Base-by-base conservation (phyloP, 2,797 vertebrate species). In the Cichlasoma orientale region DNA sequence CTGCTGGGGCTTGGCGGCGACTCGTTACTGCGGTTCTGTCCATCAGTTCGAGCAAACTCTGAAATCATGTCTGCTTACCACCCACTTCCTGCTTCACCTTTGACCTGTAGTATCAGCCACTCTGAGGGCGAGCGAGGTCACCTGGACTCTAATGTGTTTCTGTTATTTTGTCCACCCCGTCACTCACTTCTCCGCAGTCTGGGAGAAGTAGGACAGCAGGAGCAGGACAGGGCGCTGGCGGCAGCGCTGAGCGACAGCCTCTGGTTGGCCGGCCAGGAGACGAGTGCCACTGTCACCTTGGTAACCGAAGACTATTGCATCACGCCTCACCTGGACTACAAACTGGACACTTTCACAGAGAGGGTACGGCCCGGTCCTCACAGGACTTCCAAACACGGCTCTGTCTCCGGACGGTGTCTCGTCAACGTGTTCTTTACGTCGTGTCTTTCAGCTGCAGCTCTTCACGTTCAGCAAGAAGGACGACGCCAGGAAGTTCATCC, bases 381-480 rank as follows among this genome's bases (percentile, higher is more conserved):
- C 29, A 19, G 36, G 16, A 11, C 7, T 3, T 9, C 2, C 9
- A 9, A n/a, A 23, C 5, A 31, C 38, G 0, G 25, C 54, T 21
- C 4, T 9, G 29, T 7, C 36, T 29, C 59, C 23, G 5, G 44
- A 6, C 44, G 5, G 38, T 9, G 10, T 47, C 38, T 27, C 23
- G 9, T 66, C 61, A 66, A 2, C 14, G 3, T 72, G 16, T 72
- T 27, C 14, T 72, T 38, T 31, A 57, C 27, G 1, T 71, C 8
- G 1, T 55, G n/a, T 54, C 59, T 82, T 82, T 55, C 88, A 98
- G 97, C 78, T 97, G 75, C 95, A 92, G 81, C 92, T 97, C 61
- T 98, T 97, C 79, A 95, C 94, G n/a, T 97, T 98, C 86, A 75
- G 59, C 1, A 92, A 92, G 66, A 96, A 96, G 90, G 95, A 95